Evolutionary conservation across 2,113 vertebrate species (phyloP), one percentile per base, ranked within the genome.

Genomic region (Apteryx mantelli): DNA sequence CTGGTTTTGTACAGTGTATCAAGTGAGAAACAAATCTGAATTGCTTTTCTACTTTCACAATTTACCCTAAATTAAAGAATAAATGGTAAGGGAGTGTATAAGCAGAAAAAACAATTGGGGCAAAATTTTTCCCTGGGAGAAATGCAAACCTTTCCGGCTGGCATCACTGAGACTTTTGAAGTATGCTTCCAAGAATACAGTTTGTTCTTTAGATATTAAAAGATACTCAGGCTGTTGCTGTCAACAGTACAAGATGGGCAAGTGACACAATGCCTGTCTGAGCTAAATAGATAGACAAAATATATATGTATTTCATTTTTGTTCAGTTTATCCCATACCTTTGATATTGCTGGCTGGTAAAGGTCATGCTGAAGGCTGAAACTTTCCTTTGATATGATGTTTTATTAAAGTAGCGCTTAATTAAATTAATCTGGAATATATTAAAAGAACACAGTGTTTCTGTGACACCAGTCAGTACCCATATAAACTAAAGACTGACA

Each of bases 191-290:
- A 14, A 80, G 63, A 86, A 92, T 91, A 71, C 65, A 60, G 42
- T 80, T 89, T 94, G 78, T 95, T 88, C 87, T 91, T 82, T 85
- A 70, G 78, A 55, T 91, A 88, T 89, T 91, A 86, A 93, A 97
- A 92, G 78, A 82, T 75, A 70, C 60, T 91, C 70, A 79, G 70
- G 26, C 53, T 93, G 58, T 69, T 93, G 22, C 92, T 96, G 79
- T 90, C 82, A 93, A 52, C 85, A 86, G 15, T 80, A 52, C 66
- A 93, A 92, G 83, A 92, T 66, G 75, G 65, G 40, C 40, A 82
- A 91, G 53, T 74, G 76, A 66, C 82, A 94, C 36, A 36, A 58
- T 42, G 65, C 34, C 44, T 91, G 77, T 40, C 50, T 82, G 71
- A 77, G 68, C 28, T 61, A 92, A 82, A 89, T n/a, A 30, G 36